Conservation (phyloP, 1,140 invertebrate genomes). For the Drosophila setifemur region DNA sequence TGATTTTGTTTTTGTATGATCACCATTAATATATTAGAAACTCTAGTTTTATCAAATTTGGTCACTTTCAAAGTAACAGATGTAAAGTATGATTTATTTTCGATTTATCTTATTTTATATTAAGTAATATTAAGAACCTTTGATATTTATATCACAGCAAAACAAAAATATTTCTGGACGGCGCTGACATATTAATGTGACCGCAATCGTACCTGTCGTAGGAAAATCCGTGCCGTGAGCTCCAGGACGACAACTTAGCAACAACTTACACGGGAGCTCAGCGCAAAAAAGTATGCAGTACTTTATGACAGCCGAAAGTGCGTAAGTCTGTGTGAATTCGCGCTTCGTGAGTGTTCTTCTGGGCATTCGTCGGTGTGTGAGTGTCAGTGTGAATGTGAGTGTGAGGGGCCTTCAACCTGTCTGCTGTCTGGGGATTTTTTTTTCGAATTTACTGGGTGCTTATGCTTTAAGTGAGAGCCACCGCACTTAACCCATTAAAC, state of each 20-base stretch:
- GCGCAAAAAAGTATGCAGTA: constrained; percentile 1
- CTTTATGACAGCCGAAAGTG: constrained; percentile 10
- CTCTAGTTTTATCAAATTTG: no score
- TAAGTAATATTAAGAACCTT: no score
- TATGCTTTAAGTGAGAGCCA: not conserved
- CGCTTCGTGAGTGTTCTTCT: constrained; percentile 2
- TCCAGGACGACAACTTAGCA: constrained; percentile 15
- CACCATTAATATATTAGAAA: no score
- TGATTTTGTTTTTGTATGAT: no score
- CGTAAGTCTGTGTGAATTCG: constrained; percentile 1
- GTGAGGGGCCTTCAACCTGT: not conserved
- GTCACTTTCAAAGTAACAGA: no score
- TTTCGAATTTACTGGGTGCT: not conserved
- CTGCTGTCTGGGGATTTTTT: not conserved
- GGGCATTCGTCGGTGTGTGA: not conserved
- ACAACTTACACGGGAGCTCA: constrained; percentile 6
- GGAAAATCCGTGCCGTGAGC: constrained; percentile 4
- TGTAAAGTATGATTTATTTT: no score
- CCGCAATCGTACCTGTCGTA: not conserved
- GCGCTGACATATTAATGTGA: not conserved
- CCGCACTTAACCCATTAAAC: no score
- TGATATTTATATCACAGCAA: no score
- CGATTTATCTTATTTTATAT: no score
- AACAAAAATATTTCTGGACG: no score
- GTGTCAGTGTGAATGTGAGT: not conserved